Base-by-base conservation (phyloP, 2,797 vertebrate species). In the Macropodus opercularis region DNA sequence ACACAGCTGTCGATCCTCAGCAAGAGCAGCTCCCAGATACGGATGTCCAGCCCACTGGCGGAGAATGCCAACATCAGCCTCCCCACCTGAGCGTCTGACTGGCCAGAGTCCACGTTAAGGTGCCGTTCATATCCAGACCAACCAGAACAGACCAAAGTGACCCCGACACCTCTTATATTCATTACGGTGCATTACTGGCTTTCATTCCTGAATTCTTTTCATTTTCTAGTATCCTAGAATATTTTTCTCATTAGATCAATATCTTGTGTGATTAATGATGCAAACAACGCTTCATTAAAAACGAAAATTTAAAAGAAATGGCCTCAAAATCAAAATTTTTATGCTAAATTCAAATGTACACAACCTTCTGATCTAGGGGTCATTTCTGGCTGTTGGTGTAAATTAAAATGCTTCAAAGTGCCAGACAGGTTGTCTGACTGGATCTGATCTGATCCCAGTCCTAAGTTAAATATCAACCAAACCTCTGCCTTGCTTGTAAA, bases 11-110 rank as follows among this genome's bases (percentile, higher is more conserved):
- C 97, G 81, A 98, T 99, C 89, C 94, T 99, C 79, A 98, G 97
- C 96, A 99, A 98, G 93, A 98, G 97, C 95, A 98, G 96, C 93
- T 99, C 96, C 39, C 97, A 99, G 94, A 98, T 99, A 78, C 96
- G 97, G 64, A 97, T 99, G 97, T 97, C 96, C 70, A 96, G 95
- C 89, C 95, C 96, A 41, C 94, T 96, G 74, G 96, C 95, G 0
- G 97, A 99, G 92, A 98, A 93, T 61, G 89, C 88, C 85, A 94
- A 92, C 85, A 91, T 93, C 85, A 93, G 90, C 85, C 91, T 97
- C 81, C 95, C 94, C 2, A 98, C 96, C 90, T 98, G 96, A 98
- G 65, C 75, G 50, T 71, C 69, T 89, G 87, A 90, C 41, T 11
- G 46, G 57, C 53, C 19, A 13, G 22, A 55, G 57, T 47, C 73